Base-by-base conservation (phyloP, 1,140 invertebrate species). In the Carposina sasakii region DNA sequence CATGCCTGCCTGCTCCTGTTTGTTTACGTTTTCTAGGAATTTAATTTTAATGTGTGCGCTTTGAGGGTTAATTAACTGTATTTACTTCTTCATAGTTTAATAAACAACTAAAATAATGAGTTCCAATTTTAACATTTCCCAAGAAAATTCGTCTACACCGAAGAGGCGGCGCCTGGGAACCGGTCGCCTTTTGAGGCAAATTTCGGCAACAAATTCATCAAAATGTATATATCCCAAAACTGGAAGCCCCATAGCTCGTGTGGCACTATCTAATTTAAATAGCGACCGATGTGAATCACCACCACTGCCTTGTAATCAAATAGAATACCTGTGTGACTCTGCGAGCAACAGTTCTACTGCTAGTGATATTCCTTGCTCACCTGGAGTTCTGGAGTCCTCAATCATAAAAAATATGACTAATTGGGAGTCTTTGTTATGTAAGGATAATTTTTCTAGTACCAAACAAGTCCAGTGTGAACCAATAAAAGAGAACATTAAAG, bases 271-370 rank as follows among this genome's bases (percentile, higher is more conserved):
- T 26, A 49, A 44, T 17, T 3, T 48, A 36, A 33, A 9, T 42
- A 43, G 6, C 17, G 47, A 60, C 4, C 58, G 57, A 42, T 71
- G 70, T 63, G 75, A 76, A 45, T 81, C 76, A 3, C 79, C 79
- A 1, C 66, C 69, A 8, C 52, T 83, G 24, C 79, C 79, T 0
- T 81, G 74, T 22, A 83, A 83, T 63, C 78, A 83, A 69, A 58
- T 76, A 13, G 71, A 83, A 56, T 83, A 70, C 54, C 54, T 83
- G 23, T 55, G 57, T 42, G 70, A 77, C 42, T 72, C 75, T 0
- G 53, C 33, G 8, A 60, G 60, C 13, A 67, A 68, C 42, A 68
- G 48, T 44, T 66, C 67, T 28, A 60, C 21, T 12, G 34, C 26
- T 12, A 50, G 60, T 46, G 63, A 76, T 41, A 77, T 83, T 47